A percentile compares a stretch with the other conserved stretches of the same genome.
Conservation (phyloP, 1,140 invertebrate species). For the Pygmarrhopalites habei region DNA sequence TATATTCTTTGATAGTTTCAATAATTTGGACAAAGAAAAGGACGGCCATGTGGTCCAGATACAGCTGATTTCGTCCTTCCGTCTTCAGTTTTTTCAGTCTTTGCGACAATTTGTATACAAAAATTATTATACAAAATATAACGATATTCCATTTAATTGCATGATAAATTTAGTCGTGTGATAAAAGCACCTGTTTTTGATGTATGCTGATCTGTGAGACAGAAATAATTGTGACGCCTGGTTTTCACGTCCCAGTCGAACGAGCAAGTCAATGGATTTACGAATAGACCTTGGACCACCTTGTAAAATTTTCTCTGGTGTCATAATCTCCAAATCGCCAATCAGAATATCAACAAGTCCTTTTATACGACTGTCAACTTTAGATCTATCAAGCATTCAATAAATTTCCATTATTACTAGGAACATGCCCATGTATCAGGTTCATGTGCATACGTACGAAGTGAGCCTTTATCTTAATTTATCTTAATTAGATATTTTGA, state of each 20-base stretch:
- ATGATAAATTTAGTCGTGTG: too few relatives aligned
- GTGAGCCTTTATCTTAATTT: too few relatives aligned
- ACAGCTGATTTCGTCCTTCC: conserved; percentile 76
- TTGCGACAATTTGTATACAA: too few relatives aligned
- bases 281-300: conserved; percentile 84
- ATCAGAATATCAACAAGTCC: conserved; percentile 75
- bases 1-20: conserved; percentile 80
- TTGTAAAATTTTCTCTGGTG: conserved; percentile 79
- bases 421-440: too few relatives aligned
- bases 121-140: too few relatives aligned
- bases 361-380: conserved; percentile 67
- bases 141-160: too few relatives aligned
- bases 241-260: conserved; percentile 65
- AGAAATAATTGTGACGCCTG: conserved; percentile 41
- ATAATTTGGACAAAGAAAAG: conserved; percentile 82
- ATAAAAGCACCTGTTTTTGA: conserved; percentile 38
- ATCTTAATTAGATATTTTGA: too few relatives aligned
- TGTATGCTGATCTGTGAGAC: conserved; percentile 34
- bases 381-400: too few relatives aligned
- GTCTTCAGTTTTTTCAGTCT: conserved; percentile 74
- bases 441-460: too few relatives aligned
- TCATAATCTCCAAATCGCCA: conserved; percentile 72
- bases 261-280: conserved; percentile 76
- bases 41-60: conserved; percentile 73
- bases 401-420: too few relatives aligned